Base-by-base conservation (phyloP, 1,140 invertebrate species). In the Euura saliciscinereae region DNA sequence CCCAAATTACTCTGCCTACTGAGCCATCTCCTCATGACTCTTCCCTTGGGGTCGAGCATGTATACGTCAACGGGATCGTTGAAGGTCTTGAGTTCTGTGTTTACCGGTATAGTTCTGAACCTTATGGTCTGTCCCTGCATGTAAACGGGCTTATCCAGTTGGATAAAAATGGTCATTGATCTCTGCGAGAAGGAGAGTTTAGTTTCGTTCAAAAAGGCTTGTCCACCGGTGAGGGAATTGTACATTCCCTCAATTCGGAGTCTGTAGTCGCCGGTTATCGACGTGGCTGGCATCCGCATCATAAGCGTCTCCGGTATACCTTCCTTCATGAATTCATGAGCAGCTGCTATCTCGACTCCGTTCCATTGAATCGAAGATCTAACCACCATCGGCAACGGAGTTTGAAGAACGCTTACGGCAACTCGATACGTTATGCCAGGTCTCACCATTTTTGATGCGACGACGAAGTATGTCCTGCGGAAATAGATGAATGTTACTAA, bases 161-260 rank as follows among this genome's bases (percentile, higher is more conserved):
- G 97, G 77, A 99, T 94, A 78, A 99, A 97, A 75, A 99, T 96
- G 0, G 97, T 97, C 94, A 97, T 96, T 6, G 96, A 96, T n/a
- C 95, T 86, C 78, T 94, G 93, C 0, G 94, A 96, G 81, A 97
- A 97, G 7, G 88, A 88, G 8, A 98, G 85, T 73, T 90, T 84
- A 0, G 95, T 96, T 82, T 96, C 94, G 78, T 97, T 97, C 8
- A 92, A 83, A 83, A 97, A 97, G 0, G 94, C 94, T 13, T 93
- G 91, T 3, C 96, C 96, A 28, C 95, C 96, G 28, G 95, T 91
- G 2, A 96, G 88, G 73, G 93, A 92, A 75, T 96, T 93, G 81
- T 95, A 96, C 70, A 94, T 91, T 0, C 97, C 97, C 86, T 98
- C 97, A 0, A 99, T 91, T 11, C 95, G 90, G 2, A 99, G 86